Base-by-base conservation (phyloP, 2,113 vertebrate species). In the Bufo bufo region DNA sequence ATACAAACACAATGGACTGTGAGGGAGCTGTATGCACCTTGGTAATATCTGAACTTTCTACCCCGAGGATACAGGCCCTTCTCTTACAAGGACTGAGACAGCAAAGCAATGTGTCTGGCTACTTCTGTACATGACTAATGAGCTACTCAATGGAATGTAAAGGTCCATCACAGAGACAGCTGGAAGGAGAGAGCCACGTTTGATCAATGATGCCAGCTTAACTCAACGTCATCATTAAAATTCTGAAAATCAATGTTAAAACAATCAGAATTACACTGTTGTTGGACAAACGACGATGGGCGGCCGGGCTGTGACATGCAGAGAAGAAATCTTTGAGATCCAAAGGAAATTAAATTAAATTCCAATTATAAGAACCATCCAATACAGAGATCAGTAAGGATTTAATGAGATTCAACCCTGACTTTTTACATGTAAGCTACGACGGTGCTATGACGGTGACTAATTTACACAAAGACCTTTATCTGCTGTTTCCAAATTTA, bases 151-250 rank as follows among this genome's bases (percentile, higher is more conserved):
- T 84, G 74, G 61, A 89, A 89, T 89, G 82, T 88, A 89, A 89
- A 82, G 82, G 82, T 89, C 82, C 87, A 84, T 89, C 87, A 89
- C 81, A 84, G 59, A 74, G 87, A 84, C 87, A 75, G 58, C 72
- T 89, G 87, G 82, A 89, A 89, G 74, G 82, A 77, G 71, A 88
- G 72, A 78, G 74, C 72, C 87, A 89, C 82, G 72, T 89, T 84
- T 89, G 82, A 89, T 89, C 87, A 89, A 89, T 89, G 81, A 83
- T 89, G 87, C 87, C 87, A 89, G 49, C 50, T 89, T 89, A 89
- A 77, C 87, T 89, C 81, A 89, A 58, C 77, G 87, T 89, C 87
- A 89, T 89, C 87, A 89, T 89, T 89, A 89, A 89, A 84, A 89
- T 84, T 84, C 81, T 89, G 82, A 66, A 89, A 89, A 84, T 89